Percentiles rank a stretch among this genome's conserved stretches.
Evolutionary conservation across 1,140 invertebrate species (phyloP).

Genomic region (Adoxophyes honmai): DNA sequence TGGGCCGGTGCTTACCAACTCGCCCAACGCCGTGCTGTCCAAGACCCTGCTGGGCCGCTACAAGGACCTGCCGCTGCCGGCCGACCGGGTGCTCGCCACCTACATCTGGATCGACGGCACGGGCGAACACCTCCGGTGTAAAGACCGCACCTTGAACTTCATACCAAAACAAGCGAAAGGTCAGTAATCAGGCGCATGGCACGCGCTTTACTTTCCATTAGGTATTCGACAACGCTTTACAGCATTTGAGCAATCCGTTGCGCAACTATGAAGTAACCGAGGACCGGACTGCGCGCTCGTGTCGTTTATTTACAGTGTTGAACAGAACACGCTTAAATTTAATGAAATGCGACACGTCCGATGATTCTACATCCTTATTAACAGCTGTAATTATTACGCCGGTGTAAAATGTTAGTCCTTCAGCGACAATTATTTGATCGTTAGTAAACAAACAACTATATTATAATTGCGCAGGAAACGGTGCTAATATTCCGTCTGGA

Average conservation of each 20-base stretch:
- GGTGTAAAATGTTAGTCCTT: constrained; percentile 44
- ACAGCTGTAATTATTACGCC: constrained; percentile 46
- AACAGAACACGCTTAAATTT: not conserved
- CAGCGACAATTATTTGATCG: constrained; percentile 19
- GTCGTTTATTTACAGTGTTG: not conserved
- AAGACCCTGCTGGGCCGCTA: constrained; percentile 87
- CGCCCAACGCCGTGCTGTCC: constrained; percentile 78
- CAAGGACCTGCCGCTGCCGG: constrained; percentile 86
- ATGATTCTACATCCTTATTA: constrained; percentile 51
- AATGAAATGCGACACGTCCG: constrained; percentile 33
- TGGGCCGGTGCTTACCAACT: constrained; percentile 64
- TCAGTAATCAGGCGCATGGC: constrained; percentile 41
- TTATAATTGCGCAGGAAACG: not conserved
- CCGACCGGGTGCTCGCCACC: constrained; percentile 87
- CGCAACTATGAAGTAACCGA: not conserved
- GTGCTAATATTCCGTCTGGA: too few relatives aligned
- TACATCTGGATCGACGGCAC: constrained; percentile 98
- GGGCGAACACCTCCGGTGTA: constrained; percentile 91
- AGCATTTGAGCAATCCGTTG: constrained; percentile 6
- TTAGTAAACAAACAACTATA: constrained; percentile 30
- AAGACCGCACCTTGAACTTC: constrained; percentile 91
- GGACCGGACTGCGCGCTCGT: not conserved
- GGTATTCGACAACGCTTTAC: not conserved
- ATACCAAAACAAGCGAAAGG: constrained; percentile 85
- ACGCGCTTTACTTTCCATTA: not conserved